These are phyloP conservation scores for Furnarius figulus DNA, from an alignment of 2,113 vertebrate species.

Conservation along the genomic window DNA sequence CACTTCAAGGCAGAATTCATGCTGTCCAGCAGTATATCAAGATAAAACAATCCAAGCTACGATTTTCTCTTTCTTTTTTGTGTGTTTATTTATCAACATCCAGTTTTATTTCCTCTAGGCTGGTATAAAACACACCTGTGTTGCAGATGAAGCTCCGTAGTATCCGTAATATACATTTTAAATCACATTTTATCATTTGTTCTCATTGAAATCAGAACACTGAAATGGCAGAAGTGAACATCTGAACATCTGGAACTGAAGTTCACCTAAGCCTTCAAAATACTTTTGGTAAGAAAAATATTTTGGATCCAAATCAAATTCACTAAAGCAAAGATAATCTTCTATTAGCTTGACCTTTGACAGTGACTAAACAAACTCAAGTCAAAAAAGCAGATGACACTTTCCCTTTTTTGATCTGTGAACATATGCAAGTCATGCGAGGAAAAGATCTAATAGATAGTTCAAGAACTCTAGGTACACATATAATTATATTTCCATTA, in stretches of 20 bases:
- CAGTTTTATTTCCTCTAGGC: not conserved
- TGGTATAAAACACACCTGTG: not conserved
- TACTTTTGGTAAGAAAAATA: not conserved
- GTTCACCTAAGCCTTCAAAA: not conserved
- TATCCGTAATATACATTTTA: not conserved
- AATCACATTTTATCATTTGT: not conserved
- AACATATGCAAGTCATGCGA: not conserved
- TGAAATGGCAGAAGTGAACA: not conserved
- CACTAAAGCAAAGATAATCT: not conserved
- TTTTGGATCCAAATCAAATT: not conserved
- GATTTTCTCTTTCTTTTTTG: not conserved
- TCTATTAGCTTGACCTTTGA: not conserved
- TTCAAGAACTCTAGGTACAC: not conserved
- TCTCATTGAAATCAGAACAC: not conserved
- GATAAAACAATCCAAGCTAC: not conserved
- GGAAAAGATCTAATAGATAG: not conserved
- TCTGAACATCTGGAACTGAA: not conserved
- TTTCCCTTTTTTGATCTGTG: not conserved
- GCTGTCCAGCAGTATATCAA: not conserved
- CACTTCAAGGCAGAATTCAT: not conserved
- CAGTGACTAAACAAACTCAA: not conserved
- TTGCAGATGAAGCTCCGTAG: not conserved
- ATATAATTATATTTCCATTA: not conserved
- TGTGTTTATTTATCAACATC: not conserved
- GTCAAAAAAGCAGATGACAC: not conserved